A percentile compares a stretch with the other conserved stretches of the same genome.
Conservation (phyloP, 2,113 vertebrate genomes). For the Bothrops jararaca region DNA sequence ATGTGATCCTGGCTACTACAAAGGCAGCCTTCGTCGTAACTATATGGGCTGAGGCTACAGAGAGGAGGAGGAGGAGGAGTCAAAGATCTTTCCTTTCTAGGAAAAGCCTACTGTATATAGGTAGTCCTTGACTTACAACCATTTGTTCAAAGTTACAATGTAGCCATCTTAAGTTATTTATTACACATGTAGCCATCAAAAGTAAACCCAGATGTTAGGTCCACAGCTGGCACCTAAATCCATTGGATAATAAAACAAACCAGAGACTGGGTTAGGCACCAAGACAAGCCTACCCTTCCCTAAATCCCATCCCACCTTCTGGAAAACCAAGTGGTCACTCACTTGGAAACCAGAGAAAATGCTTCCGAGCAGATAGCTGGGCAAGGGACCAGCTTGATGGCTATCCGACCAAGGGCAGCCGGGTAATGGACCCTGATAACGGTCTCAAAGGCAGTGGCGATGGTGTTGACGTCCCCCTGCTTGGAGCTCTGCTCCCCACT, state of each 20-base stretch:
- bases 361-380: constrained; percentile 93
- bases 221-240: background rate
- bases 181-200: background rate
- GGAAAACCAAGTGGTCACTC: constrained; percentile 24
- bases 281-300: background rate
- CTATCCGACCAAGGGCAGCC: constrained; percentile 86
- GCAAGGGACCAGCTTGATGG: constrained; percentile 92
- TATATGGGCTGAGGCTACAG: constrained; percentile 90
- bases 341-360: constrained; percentile 95
- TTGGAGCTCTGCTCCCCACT: constrained; percentile 91
- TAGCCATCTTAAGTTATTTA: too few species aligned
- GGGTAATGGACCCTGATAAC: constrained; percentile 97
- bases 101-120: background rate
- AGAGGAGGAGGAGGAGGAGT: constrained; percentile 25
- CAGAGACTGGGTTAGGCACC: background rate
- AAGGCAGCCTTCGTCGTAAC: constrained; percentile 91
- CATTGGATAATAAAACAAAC: background rate
- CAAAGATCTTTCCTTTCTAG: background rate
- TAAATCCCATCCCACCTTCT: background rate
- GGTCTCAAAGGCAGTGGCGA: constrained; percentile 84
- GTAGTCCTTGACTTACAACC: too few species aligned
- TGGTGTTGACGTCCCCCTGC: constrained; percentile 94
- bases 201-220: background rate
- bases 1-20: constrained; percentile 98
- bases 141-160: too few species aligned